phyloP scores from a whole-genome alignment of 2,797 vertebrate species.

The Sylvia borin region DNA sequence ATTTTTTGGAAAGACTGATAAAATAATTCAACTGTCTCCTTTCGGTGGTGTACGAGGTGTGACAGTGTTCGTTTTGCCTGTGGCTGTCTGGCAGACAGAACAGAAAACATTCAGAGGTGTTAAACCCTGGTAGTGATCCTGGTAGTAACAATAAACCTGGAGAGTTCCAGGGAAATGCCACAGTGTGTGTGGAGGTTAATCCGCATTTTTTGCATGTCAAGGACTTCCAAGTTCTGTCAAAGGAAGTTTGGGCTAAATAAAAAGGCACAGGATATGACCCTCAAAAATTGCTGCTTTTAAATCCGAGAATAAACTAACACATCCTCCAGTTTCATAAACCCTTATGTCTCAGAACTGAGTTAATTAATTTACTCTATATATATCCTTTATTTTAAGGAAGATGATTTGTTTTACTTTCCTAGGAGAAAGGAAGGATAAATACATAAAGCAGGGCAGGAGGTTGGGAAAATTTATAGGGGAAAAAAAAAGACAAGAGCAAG shows the following conservation, averaged over 20 bases:
- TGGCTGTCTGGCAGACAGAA: neutral
- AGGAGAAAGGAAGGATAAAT: neutral
- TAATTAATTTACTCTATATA: slow-evolving; percentile 11
- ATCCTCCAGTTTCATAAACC: slow-evolving; percentile 15
- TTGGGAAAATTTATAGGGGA: neutral
- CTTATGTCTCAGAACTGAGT: neutral
- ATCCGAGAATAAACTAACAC: slow-evolving; percentile 9
- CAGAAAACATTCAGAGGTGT: neutral
- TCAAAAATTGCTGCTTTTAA: neutral
- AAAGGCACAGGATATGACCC: slow-evolving; percentile 27
- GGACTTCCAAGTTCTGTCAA: slow-evolving; percentile 1
- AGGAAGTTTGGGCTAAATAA: slow-evolving; percentile 19
- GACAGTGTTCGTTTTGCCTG: neutral
- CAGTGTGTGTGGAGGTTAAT: neutral
- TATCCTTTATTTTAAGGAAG: neutral
- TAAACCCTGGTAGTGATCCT: neutral
- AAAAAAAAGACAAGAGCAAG: neutral
- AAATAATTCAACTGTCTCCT: neutral
- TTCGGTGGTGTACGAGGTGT: neutral
- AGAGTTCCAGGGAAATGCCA: neutral
- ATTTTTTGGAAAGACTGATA: neutral
- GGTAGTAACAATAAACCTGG: neutral
- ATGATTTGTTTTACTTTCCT: neutral
- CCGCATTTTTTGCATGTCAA: neutral
- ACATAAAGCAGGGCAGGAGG: neutral